These are phyloP conservation scores for Aphelinus certus DNA, from an alignment of 1,140 invertebrate species.

Conservation along the genomic window DNA sequence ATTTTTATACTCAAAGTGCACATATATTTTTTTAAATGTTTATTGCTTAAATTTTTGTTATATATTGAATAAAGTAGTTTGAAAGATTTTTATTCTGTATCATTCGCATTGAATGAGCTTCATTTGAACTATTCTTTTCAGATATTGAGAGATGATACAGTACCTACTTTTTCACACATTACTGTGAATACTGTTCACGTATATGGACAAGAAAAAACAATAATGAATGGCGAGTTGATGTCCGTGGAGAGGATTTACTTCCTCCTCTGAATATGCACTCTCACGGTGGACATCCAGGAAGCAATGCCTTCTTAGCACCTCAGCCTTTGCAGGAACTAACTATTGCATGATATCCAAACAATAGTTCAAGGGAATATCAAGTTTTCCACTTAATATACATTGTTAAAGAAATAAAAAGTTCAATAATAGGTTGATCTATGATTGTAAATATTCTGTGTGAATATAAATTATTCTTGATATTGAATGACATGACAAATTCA, in stretches of 20 bases:
- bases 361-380: too few species aligned
- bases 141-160: constrained; percentile 57
- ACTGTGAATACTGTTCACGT: constrained; percentile 84
- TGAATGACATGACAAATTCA: too few species aligned
- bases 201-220: constrained; percentile 95
- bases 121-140: constrained; percentile 47
- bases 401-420: too few species aligned
- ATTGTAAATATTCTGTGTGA: neutral
- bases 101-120: too few species aligned
- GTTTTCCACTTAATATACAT: too few species aligned
- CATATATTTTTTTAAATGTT: too few species aligned
- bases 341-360: neutral
- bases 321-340: constrained; percentile 70
- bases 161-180: constrained; percentile 66
- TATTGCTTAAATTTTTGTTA: too few species aligned
- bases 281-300: constrained; percentile 66
- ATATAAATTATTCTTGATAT: neutral
- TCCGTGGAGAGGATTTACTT: constrained; percentile 60
- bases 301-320: constrained; percentile 76
- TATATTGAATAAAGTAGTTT: too few species aligned
- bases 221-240: constrained; percentile 73
- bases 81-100: too few species aligned
- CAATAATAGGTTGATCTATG: constrained; percentile 74
- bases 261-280: constrained; percentile 61
- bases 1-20: constrained; percentile 10